Evolutionary conservation across 2,113 vertebrate genomes (phyloP), one percentile per base, ranked within the genome.

Genomic region (Pagrus major): DNA sequence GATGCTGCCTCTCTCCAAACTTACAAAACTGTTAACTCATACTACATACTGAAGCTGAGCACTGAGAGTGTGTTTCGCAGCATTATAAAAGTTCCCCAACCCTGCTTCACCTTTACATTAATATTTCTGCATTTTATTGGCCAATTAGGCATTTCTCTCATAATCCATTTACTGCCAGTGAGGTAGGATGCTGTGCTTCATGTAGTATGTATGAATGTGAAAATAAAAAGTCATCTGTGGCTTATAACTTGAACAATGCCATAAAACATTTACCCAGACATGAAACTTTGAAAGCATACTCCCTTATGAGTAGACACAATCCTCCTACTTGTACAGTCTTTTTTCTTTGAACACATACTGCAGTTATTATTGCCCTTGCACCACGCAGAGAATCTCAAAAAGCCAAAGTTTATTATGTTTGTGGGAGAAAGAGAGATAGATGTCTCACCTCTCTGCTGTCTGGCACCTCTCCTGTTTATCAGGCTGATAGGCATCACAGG

Each of bases 401-500:
- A 60, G 25, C 44, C 25, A 21, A 41, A 56, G 44, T 39, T 78
- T 55, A 80, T 81, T 49, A 41, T 56, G n/a, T n/a, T 46, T 71
- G 23, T 42, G 51, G 25, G 8, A 65, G 25, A 60, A 33, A 56
- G 18, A 42, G 35, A 42, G 68, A 52, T 21, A 33, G 23, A 72
- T 44, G 15, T 66, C 29, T 49, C 61, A 71, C 60, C 52, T 70
- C 27, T 86, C n/a, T 35, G 66, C 61, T 52, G 44, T 51, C 61
- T 77, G 52, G 33, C 46, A 54, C 55, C 10, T 85, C 71, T 75
- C 76, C 23, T 52, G 44, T 88, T 86, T 58, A 90, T 90, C 73
- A 89, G 66, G 35, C 74, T 90, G 88, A 89, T 80, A 83, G 59
- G 49, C 75, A 81, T 68, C 59, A 55, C 58, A 76, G 68, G 80